A percentile compares a stretch with the other conserved stretches of the same genome.
Conservation (phyloP, 2,797 vertebrate species). For the Gorsachius magnificus region DNA sequence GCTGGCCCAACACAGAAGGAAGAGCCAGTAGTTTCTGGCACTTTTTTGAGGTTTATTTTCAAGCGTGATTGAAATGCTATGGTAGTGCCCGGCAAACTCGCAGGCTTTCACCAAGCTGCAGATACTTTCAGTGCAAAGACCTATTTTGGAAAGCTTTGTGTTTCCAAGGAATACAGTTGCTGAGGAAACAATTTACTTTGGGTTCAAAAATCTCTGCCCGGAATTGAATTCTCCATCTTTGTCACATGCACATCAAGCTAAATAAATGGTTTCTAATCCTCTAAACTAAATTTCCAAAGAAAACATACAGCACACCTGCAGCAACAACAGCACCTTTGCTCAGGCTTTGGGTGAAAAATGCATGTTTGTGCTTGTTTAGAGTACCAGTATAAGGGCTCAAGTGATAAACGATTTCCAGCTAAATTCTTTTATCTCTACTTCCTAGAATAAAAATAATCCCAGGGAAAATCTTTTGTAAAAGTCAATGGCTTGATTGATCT, state of each 20-base stretch:
- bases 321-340: neutral
- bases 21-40: neutral
- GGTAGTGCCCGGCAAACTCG: neutral
- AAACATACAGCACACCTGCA: neutral
- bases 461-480: neutral
- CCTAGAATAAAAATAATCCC: neutral
- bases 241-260: neutral
- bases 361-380: neutral
- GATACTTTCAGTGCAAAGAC: neutral
- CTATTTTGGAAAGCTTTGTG: slow-evolving; percentile 2
- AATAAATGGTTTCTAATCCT: neutral
- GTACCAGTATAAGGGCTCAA: neutral
- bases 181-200: slow-evolving; percentile 18
- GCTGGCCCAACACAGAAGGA: neutral
- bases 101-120: neutral
- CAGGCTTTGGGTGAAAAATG: neutral
- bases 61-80: slow-evolving; percentile 37
- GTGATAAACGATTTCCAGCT: neutral
- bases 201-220: slow-evolving; percentile 19
- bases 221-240: neutral
- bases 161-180: slow-evolving; percentile 23
- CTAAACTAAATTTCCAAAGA: neutral
- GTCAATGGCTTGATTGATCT: neutral
- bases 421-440: neutral
- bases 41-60: neutral